phyloP scores from a whole-genome alignment of 2,113 vertebrate genomes.

The Clarias gariepinus region DNA sequence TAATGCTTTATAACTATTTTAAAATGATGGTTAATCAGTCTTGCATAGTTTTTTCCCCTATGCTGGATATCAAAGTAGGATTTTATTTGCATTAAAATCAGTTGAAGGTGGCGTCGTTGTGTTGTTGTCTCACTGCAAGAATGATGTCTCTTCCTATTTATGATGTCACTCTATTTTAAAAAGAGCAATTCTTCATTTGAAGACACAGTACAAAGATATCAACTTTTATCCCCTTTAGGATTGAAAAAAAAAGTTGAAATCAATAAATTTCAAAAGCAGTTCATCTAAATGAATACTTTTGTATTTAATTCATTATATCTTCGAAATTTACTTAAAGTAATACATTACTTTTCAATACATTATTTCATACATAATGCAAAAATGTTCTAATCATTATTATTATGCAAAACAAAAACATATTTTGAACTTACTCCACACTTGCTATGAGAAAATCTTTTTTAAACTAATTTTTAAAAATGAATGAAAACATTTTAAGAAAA shows the following conservation, averaged over 20 bases:
- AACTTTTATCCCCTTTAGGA: neutral
- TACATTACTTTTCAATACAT: neutral
- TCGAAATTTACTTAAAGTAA: neutral
- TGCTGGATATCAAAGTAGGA: neutral
- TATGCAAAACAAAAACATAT: no score
- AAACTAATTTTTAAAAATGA: neutral
- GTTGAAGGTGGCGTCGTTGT: neutral
- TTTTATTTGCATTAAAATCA: neutral
- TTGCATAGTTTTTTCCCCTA: no score
- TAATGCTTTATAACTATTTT: neutral
- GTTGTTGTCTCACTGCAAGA: neutral
- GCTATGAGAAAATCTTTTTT: neutral
- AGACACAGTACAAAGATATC: neutral
- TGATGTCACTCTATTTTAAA: neutral
- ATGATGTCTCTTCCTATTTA: neutral
- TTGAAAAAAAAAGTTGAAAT: neutral
- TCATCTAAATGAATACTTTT: neutral
- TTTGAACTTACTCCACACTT: neutral
- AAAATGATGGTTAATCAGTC: neutral
- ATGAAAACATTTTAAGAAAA: neutral
- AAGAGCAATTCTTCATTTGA: neutral
- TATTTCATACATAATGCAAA: neutral
- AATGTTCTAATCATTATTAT: neutral
- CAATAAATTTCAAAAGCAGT: neutral
- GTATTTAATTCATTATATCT: neutral